Conservation (phyloP, 1,140 invertebrate species). For the Microplitis mediator region DNA sequence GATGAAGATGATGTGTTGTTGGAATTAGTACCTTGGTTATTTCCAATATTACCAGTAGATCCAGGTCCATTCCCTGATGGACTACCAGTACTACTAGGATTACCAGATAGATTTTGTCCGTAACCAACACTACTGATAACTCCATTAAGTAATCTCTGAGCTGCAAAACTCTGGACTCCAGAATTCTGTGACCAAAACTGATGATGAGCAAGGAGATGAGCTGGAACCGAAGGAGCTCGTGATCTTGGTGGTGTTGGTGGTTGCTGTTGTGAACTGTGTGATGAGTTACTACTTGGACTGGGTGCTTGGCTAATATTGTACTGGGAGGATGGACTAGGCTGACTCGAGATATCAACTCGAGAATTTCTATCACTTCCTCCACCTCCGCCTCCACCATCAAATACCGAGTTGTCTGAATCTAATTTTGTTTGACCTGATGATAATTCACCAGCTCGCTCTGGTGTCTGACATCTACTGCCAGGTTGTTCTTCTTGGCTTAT, state of each 20-base stretch:
- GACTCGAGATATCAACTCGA: slow-evolving; percentile 22
- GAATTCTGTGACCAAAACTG: slow-evolving; percentile 59
- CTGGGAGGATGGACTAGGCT: slow-evolving; percentile 56
- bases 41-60: slow-evolving; percentile 25
- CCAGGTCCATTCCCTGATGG: slow-evolving; percentile 28
- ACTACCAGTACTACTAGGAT: slow-evolving; percentile 18
- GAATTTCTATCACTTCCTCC: slow-evolving; percentile 40
- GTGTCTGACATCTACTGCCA: slow-evolving; percentile 51
- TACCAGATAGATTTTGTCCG: slow-evolving; percentile 50
- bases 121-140: slow-evolving; percentile 60
- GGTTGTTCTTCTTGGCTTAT: slow-evolving; percentile 48
- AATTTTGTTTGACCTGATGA: slow-evolving; percentile 59
- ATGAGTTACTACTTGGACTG: slow-evolving; percentile 53
- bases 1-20: slow-evolving; percentile 18
- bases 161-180: slow-evolving; percentile 65
- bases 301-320: slow-evolving; percentile 48
- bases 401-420: slow-evolving; percentile 63
- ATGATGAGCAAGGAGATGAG: slow-evolving; percentile 59
- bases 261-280: slow-evolving; percentile 45
- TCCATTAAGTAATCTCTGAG: slow-evolving; percentile 59
- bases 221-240: slow-evolving; percentile 58
- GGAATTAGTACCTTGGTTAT: slow-evolving; percentile 44
- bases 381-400: slow-evolving; percentile 60
- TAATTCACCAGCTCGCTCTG: slow-evolving; percentile 50
- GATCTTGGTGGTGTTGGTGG: slow-evolving; percentile 56